Percentiles rank a stretch among this genome's conserved stretches.
phyloP scores from a whole-genome alignment of 2,113 vertebrate species.

The Neolamprologus devosi region DNA sequence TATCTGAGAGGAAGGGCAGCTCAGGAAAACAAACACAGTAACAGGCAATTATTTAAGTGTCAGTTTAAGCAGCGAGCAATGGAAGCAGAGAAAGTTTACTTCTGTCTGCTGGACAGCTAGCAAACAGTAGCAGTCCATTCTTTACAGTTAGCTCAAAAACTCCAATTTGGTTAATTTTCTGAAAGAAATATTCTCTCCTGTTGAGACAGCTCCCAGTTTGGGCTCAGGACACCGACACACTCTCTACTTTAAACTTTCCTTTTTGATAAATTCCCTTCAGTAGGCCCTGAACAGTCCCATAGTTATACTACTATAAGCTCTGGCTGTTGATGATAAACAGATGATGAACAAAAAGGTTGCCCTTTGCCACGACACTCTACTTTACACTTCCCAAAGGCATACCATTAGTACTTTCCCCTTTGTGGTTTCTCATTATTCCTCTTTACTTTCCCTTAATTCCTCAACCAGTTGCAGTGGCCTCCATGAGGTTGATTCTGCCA shows the following conservation, averaged over 20 bases:
- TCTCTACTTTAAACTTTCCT: not conserved
- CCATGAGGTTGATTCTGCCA: accelerated
- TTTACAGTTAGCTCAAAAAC: not conserved
- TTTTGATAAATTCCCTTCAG: not conserved
- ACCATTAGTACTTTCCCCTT: not conserved
- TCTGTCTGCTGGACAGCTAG: not conserved
- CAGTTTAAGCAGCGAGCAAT: not conserved
- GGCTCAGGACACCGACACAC: not conserved
- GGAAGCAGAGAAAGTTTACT: not conserved
- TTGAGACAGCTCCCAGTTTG: not conserved
- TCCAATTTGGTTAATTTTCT: not conserved
- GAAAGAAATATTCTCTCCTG: not conserved
- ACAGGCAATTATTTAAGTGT: not conserved
- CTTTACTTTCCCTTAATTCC: not conserved
- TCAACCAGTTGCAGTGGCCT: not conserved
- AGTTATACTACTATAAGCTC: not conserved
- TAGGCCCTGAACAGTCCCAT: not conserved
- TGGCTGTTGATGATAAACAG: not conserved
- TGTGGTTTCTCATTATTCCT: not conserved
- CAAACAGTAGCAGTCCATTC: not conserved
- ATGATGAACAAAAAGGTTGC: accelerated
- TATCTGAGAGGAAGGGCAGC: constrained; percentile 71
- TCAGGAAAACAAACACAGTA: constrained; percentile 21
- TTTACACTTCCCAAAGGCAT: not conserved
- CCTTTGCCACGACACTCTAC: not conserved